Evolutionary conservation across 1,140 invertebrate species (phyloP), one percentile per base, ranked within the genome.

Genomic region (Brachionus rotundiformis): DNA sequence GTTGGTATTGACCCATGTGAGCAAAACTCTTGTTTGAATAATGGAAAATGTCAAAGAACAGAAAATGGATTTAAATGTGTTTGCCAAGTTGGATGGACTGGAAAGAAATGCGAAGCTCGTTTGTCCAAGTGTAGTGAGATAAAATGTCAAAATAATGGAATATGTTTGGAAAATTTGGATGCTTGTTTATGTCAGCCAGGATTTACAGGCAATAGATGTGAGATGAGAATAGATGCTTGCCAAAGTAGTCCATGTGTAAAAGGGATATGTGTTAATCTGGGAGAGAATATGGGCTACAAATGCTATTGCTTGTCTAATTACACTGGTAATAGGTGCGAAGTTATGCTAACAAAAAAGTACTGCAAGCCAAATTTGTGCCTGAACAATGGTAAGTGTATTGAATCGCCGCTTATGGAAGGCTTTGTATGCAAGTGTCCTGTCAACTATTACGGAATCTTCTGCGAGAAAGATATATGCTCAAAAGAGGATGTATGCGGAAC

Each of bases 51-150:
- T 86, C n/a, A 33, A 29, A 31, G 1, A 29, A 19, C 2, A 2
- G 8, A 84, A 6, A 84, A 85, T 54, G 36, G 54, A 3, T 63
- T 44, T 19, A 81, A 65, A 63, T 81, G 79, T 61, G 5, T 31
- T 10, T 81, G 79, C 27, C n/a, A 25, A 33, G 16, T 0, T 31
- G 47, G 27, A n/a, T 81, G 16, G n/a, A 63, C 33, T 59, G 79
- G 79, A 5, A 11, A 82, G 13, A 83, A 83, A 27, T 87, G 86
- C 83, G 85, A 88, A 39, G 83, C 84, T 94, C 92, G 94, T 0
- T 93, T 98, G 39, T 93, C 98, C 85, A 95, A 98, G 84, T 98
- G 95, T 86, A 92, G 93, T 3, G 44, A 65, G 7, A 81, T 71
- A 16, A 84, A 83, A 0, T 85, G 85, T 71, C 25, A 77, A 25